Evolutionary conservation across 2,797 vertebrate genomes (phyloP), one percentile per base, ranked within the genome.

Genomic region (Zenarchopterus dispar): DNA sequence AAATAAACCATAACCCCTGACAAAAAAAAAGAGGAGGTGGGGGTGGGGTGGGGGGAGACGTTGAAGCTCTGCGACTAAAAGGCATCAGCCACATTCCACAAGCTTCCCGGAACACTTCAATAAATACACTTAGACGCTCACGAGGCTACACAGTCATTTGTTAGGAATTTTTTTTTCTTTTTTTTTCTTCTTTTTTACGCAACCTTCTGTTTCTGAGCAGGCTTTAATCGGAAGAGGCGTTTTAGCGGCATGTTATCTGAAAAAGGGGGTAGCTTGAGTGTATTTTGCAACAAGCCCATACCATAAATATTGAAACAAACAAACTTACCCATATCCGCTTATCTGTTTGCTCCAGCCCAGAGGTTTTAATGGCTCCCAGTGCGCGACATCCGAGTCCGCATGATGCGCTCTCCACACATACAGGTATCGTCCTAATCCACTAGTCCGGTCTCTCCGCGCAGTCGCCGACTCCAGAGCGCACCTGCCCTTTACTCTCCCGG

Each of bases 291-390:
- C 57, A 77, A 56, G 49, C 58, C 43, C 47, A 52, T 17, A 48
- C 55, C 1, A 17, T 3, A 47, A 41, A 54, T 17, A 77, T 0
- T 47, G 13, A 45, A 52, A 62, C 28, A 59, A 45, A 46, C 33
- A 71, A 87, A 93, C 91, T 93, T 86, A 93, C 92, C 91, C 92
- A 93, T 94, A 78, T 90, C 92, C 84, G 89, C 90, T 64, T 87
- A 74, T 92, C 80, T 84, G 81, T 92, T 83, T 85, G 84, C 86
- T 91, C 88, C 91, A 88, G 88, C 84, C 89, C 81, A 90, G 87
- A 91, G 86, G 85, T 91, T 89, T 91, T 88, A 93, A 81, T 88
- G 88, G 87, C 88, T 91, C 88, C 82, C 81, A 48, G 77, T 84
- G 88, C 85, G 79, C 85, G 82, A 90, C 88, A 85, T 85, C 81